phyloP scores from a whole-genome alignment of 2,888 invertebrate species.

The Agrotis segetum region DNA sequence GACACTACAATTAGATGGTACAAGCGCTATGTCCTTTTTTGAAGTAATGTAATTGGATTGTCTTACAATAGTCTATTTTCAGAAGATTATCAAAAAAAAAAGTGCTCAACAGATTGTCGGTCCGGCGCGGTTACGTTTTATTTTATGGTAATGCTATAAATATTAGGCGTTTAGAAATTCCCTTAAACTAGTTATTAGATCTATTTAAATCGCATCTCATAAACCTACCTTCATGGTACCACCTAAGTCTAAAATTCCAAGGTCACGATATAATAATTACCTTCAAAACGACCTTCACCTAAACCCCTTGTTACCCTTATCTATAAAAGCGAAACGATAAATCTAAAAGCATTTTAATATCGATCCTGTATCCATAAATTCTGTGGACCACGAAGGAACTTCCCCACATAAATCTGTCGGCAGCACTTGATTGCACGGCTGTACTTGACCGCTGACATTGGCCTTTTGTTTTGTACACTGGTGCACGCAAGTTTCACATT shows the following conservation, averaged over 20 bases:
- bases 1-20: background rate
- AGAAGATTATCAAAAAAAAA: no score
- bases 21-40: background rate
- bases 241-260: background rate
- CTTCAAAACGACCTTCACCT: conserved; percentile 29
- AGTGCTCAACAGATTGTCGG: no score
- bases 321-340: conserved; percentile 44
- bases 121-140: no score
- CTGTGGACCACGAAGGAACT: conserved; percentile 65
- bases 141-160: no score
- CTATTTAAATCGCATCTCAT: no score
- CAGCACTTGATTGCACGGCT: conserved; percentile 70
- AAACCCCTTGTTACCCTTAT: conserved; percentile 16
- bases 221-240: conserved; percentile 4
- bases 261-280: conserved; percentile 34
- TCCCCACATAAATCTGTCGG: conserved; percentile 72
- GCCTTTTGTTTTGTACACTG: conserved; percentile 47
- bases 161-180: no score
- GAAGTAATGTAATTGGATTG: no score
- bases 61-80: no score
- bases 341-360: conserved; percentile 63
- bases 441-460: conserved; percentile 65
- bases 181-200: no score
- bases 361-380: conserved; percentile 53
- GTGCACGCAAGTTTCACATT: conserved; percentile 50